Percentiles rank a stretch among this genome's conserved stretches.
Evolutionary conservation across 2,797 vertebrate genomes (phyloP).

Genomic region (Clarias pachynema): DNA sequence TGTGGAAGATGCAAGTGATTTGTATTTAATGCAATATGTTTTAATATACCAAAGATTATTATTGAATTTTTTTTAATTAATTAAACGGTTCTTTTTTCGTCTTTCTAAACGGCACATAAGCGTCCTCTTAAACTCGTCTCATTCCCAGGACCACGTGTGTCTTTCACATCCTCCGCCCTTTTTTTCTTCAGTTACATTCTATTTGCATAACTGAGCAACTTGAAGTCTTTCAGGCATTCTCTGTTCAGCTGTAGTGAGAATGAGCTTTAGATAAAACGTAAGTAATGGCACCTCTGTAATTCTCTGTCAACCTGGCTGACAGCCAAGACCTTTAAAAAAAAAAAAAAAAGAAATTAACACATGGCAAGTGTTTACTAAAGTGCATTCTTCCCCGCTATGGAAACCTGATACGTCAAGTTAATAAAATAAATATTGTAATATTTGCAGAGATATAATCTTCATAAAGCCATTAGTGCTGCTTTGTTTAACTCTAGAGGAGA

Average conservation of each 20-base stretch:
- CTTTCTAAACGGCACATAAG: neutral
- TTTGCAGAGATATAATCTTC: constrained; percentile 61
- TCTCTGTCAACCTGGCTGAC: neutral
- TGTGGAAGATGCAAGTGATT: too few relatives aligned
- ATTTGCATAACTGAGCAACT: neutral
- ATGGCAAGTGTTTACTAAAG: neutral
- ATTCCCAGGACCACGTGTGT: neutral
- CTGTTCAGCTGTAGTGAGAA: neutral
- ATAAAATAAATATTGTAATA: constrained; percentile 65
- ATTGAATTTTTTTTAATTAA: neutral
- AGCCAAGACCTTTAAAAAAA: constrained; percentile 22
- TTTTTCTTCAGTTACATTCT: neutral
- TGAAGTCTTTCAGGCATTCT: neutral
- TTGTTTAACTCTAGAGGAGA: constrained; percentile 58
- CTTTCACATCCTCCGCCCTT: neutral
- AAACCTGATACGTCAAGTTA: constrained; percentile 57
- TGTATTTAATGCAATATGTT: too few relatives aligned
- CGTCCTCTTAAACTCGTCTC: too few relatives aligned
- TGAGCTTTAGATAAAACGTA: neutral
- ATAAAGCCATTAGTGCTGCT: constrained; percentile 62
- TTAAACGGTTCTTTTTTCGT: neutral
- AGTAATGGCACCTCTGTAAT: neutral
- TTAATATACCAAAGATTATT: too few relatives aligned
- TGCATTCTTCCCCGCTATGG: constrained; percentile 42
- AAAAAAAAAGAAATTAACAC: neutral